Evolutionary conservation across 2,888 invertebrate genomes (phyloP), one percentile per base, ranked within the genome.

Genomic region (Brassicogethes aeneus): DNA sequence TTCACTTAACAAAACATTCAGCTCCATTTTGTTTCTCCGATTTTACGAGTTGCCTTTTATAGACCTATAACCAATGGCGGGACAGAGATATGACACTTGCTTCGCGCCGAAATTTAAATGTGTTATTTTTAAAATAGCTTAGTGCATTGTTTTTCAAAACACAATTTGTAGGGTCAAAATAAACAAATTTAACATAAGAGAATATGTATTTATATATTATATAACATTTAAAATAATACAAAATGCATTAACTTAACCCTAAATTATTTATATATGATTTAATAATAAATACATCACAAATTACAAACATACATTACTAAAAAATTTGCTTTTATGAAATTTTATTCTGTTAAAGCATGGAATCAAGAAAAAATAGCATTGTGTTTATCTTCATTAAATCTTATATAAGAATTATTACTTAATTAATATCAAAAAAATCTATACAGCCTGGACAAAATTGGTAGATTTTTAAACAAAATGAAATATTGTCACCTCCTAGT

Each of bases 1-100:
- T 70, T 83, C 76, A 62, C 77, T 79, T 55, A 82, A 74, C 62
- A 59, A 56, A 47, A 64, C 64, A 53, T 42, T 43, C 37, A 45
- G 47, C 50, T 53, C 58, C 59, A 61, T 68, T 65, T 56, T 59
- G 46, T 13, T 40, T 36, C 29, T 42, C n/a, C n/a, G n/a, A n/a
- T n/a, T n/a, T n/a, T n/a, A n/a, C n/a, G n/a, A n/a, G n/a, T n/a
- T n/a, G n/a, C n/a, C n/a, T n/a, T n/a, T n/a, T n/a, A n/a, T n/a
- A n/a, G n/a, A n/a, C n/a, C n/a, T n/a, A n/a, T n/a, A n/a, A n/a
- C n/a, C n/a, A n/a, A n/a, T n/a, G n/a, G n/a, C n/a, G n/a, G n/a
- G n/a, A n/a, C n/a, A n/a, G n/a, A n/a, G n/a, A n/a, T n/a, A n/a
- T n/a, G n/a, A n/a, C n/a, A n/a, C n/a, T n/a, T n/a, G n/a, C n/a